phyloP scores from a whole-genome alignment of 1,140 invertebrate genomes.

The Zaprionus vittiger region DNA sequence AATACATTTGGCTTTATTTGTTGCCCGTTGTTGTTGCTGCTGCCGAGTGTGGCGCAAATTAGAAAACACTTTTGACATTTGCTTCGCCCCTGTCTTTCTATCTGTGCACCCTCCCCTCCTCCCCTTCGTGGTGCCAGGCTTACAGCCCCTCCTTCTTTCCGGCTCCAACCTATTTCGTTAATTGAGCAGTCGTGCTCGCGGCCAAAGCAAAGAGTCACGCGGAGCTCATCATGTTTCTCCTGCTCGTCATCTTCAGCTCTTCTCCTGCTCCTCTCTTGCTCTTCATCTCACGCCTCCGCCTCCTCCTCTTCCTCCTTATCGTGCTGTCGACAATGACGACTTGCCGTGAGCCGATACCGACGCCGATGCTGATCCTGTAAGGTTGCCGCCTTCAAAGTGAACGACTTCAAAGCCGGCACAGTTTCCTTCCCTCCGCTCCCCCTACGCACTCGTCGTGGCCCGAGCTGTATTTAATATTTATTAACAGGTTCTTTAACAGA shows the following conservation, averaged over 20 bases:
- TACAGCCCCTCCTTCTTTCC: constrained; percentile 14
- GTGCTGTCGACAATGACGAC: not conserved
- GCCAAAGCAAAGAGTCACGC: constrained; percentile 39
- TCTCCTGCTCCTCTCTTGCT: not conserved
- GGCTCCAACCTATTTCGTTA: constrained; percentile 65
- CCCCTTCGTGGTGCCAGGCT: not conserved
- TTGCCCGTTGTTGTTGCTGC: constrained; percentile 46
- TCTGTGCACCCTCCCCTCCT: not conserved
- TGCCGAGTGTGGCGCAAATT: constrained; percentile 70
- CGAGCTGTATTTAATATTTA: constrained; percentile 55
- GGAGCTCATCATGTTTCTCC: not conserved
- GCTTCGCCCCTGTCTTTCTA: constrained; percentile 35
- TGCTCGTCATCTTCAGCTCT: not conserved
- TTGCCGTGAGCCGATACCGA: not conserved
- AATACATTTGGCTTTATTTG: constrained; percentile 78
- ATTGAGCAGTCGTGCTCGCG: constrained; percentile 73
- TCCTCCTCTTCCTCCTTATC: not conserved
- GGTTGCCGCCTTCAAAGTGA: constrained; percentile 39
- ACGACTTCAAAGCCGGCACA: constrained; percentile 46
- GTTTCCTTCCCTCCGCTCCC: not conserved
- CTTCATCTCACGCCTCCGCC: not conserved
- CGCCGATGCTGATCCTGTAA: constrained; percentile 8
- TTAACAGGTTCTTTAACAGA: constrained; percentile 36
- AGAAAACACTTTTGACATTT: constrained; percentile 81
- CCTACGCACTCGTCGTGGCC: constrained; percentile 19